Percentiles rank a stretch among this genome's conserved stretches.
Evolutionary conservation across 2,888 invertebrate genomes (phyloP).

Genomic region (Xestoiulus laeticollis): DNA sequence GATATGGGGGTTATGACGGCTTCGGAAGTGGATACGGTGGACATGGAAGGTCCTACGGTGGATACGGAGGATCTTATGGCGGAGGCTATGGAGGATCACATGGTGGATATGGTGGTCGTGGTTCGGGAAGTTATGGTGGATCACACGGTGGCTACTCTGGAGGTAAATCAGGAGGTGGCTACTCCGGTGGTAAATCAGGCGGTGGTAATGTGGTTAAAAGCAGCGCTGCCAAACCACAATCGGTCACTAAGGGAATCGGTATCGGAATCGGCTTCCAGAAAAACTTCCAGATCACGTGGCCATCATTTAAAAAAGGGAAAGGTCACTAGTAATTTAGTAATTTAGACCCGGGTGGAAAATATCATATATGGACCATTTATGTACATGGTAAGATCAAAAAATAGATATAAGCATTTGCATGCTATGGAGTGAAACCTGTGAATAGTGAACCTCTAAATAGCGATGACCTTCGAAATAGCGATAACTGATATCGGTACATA

Average conservation of each 20-base stretch:
- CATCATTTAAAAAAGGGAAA: constrained; percentile 5
- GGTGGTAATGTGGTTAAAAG: background rate
- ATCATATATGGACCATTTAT: background rate
- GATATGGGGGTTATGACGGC: background rate
- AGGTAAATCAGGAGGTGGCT: background rate
- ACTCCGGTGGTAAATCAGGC: too few species aligned
- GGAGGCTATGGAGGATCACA: background rate
- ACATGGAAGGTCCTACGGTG: background rate
- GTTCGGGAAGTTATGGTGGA: background rate
- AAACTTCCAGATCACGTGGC: constrained; percentile 44
- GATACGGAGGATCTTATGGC: background rate
- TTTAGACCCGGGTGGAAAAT: too few species aligned
- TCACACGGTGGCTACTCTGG: background rate
- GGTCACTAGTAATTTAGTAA: background rate
- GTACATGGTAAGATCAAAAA: background rate
- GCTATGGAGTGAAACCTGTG: too few species aligned
- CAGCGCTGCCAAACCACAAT: background rate
- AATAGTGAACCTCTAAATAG: too few species aligned
- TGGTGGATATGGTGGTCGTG: background rate
- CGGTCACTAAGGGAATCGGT: background rate
- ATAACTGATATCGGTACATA: too few species aligned
- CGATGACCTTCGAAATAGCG: too few species aligned
- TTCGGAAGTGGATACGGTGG: too few species aligned
- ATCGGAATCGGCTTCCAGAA: constrained; percentile 32
- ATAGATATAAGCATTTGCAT: background rate